phyloP scores from a whole-genome alignment of 1,140 invertebrate species.

The Maconellicoccus hirsutus region DNA sequence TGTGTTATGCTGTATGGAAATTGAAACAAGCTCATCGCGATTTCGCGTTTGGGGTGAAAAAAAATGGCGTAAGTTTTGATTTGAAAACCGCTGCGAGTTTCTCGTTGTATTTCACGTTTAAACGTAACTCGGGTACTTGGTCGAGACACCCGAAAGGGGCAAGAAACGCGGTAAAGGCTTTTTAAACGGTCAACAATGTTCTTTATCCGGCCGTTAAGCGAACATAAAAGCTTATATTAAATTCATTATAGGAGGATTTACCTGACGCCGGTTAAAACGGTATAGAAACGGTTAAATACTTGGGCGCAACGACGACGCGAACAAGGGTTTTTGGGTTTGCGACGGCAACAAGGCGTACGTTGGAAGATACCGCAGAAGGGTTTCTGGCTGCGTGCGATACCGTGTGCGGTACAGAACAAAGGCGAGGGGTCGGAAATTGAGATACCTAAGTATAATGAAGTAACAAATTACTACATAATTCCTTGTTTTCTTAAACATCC shows the following conservation, averaged over 20 bases:
- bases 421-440: not conserved
- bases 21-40: too few relatives aligned
- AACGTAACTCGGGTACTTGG: too few relatives aligned
- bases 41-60: too few relatives aligned
- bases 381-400: not conserved
- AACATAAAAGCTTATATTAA: not conserved
- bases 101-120: too few relatives aligned
- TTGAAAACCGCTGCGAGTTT: too few relatives aligned
- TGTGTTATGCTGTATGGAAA: too few relatives aligned
- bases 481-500: not conserved
- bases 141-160: too few relatives aligned
- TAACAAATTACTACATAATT: constrained; percentile 10
- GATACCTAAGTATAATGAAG: constrained; percentile 9
- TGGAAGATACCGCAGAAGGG: not conserved
- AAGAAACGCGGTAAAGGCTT: too few relatives aligned
- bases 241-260: not conserved
- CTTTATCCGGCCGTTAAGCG: not conserved
- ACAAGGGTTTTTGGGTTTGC: not conserved
- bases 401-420: not conserved
- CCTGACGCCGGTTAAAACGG: not conserved
- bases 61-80: too few relatives aligned
- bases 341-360: too few relatives aligned
- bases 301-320: not conserved
- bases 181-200: not conserved
- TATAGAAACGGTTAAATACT: not conserved